phyloP scores from a whole-genome alignment of 2,888 invertebrate species.

The Halictus quadricinctus region DNA sequence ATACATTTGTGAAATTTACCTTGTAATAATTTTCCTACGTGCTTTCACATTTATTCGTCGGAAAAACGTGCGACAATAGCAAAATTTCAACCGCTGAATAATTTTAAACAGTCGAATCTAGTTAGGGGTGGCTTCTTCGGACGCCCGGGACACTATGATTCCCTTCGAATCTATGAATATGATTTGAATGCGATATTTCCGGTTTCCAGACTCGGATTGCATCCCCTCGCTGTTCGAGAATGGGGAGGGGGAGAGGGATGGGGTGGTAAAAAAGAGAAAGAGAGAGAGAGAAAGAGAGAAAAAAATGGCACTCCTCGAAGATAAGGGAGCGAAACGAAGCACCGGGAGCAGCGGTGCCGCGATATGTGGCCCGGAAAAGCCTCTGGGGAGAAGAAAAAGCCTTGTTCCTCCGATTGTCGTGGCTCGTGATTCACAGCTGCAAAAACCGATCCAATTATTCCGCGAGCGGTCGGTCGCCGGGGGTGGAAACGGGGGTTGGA shows the following conservation, averaged over 20 bases:
- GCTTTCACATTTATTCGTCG: background rate
- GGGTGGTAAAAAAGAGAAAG: no score
- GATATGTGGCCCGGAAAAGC: slow-evolving; percentile 42
- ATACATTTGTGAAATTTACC: no score
- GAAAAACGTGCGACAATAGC: background rate
- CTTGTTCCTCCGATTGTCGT: slow-evolving; percentile 52
- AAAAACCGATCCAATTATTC: slow-evolving; percentile 69
- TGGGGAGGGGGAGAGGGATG: background rate
- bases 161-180: background rate
- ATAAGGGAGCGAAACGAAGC: slow-evolving; percentile 34
- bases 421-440: slow-evolving; percentile 58
- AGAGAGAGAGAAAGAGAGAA: background rate
- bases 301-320: slow-evolving; percentile 36
- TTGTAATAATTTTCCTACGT: background rate
- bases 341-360: slow-evolving; percentile 3
- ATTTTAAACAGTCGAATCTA: background rate
- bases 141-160: no score
- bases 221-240: background rate
- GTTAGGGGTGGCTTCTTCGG: background rate
- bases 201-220: background rate
- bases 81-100: background rate
- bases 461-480: slow-evolving; percentile 30
- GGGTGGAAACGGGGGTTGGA: background rate
- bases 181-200: background rate
- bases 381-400: slow-evolving; percentile 40